A percentile compares a stretch with the other conserved stretches of the same genome.
Conservation (phyloP, 2,113 vertebrate genomes). For the Psilopogon haemacephalus region DNA sequence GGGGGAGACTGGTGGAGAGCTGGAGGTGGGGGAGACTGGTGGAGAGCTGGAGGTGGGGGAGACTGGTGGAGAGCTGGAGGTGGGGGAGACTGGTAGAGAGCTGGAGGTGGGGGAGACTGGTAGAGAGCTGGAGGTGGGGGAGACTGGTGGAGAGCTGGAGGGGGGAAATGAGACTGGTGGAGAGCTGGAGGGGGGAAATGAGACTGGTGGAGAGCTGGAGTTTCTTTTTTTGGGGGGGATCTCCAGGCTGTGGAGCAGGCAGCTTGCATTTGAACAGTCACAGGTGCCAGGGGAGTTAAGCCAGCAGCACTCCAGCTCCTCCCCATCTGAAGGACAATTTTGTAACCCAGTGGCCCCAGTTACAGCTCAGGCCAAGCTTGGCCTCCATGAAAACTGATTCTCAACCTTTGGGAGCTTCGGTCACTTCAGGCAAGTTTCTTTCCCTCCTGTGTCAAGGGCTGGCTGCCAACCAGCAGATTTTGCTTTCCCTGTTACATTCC, state of each 20-base stretch:
- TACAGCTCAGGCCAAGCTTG: constrained; percentile 37
- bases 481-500: neutral
- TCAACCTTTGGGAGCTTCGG: constrained; percentile 55
- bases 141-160: neutral
- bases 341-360: neutral
- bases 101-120: no score
- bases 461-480: constrained; percentile 52
- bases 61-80: constrained; percentile 4
- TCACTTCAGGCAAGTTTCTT: constrained; percentile 21
- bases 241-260: neutral
- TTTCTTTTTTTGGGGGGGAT: constrained; percentile 1
- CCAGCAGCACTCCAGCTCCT: constrained; percentile 65
- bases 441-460: constrained; percentile 51
- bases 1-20: neutral
- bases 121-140: constrained; percentile 3
- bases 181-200: no score
- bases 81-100: neutral
- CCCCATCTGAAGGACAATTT: neutral
- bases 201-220: neutral
- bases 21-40: neutral
- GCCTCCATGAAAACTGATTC: constrained; percentile 36
- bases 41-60: no score
- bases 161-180: no score
- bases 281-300: constrained; percentile 18
- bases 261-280: constrained; percentile 1